phyloP scores from a whole-genome alignment of 2,113 vertebrate species.

The Lichenostomus cassidix region DNA sequence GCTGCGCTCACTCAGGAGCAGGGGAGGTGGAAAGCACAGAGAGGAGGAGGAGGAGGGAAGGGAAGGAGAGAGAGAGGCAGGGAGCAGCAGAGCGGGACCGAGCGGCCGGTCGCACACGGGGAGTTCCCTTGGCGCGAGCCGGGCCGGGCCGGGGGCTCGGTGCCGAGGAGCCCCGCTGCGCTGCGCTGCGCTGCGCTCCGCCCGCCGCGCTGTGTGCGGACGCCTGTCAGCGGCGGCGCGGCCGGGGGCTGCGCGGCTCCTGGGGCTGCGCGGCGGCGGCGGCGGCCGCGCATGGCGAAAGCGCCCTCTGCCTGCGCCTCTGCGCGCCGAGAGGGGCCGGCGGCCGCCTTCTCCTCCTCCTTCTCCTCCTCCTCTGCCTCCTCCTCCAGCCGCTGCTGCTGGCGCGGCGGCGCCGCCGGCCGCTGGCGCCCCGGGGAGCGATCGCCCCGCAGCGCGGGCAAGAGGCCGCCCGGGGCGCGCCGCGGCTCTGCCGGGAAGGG shows the following conservation, averaged over 20 bases:
- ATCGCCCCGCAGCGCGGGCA: not conserved
- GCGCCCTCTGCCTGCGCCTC: no score
- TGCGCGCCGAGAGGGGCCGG: no score
- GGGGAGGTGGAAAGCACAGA: constrained; percentile 24
- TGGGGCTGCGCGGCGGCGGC: no score
- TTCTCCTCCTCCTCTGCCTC: no score
- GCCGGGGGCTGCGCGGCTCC: no score
- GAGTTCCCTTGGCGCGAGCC: not conserved
- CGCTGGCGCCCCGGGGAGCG: not conserved
- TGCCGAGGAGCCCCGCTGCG: not conserved
- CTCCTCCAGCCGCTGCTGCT: no score
- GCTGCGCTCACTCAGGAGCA: constrained; percentile 40
- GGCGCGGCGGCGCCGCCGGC: not conserved
- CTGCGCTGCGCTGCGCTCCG: not conserved
- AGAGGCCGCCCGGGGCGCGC: not conserved
- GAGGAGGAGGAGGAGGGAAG: not conserved
- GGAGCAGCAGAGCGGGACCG: not conserved
- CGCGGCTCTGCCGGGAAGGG: not conserved
- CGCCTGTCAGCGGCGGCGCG: no score
- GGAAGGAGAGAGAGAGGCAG: not conserved
- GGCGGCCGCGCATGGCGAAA: no score
- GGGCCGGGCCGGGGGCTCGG: not conserved
- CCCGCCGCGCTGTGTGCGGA: no score
- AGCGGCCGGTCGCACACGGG: not conserved
- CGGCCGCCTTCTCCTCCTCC: no score